Base-by-base conservation (phyloP, 2,888 invertebrate genomes). In the Phengaris arion region DNA sequence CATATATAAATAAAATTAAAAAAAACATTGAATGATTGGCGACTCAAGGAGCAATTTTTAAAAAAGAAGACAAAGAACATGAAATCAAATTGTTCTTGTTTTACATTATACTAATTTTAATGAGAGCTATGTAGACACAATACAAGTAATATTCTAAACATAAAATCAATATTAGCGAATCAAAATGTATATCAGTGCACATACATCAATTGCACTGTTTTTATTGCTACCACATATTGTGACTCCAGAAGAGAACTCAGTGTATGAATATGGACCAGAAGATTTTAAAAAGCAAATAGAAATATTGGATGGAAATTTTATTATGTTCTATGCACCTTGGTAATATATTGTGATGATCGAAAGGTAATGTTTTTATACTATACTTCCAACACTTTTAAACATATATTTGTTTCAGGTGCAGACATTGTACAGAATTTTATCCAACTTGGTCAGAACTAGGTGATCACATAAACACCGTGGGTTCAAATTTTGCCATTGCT, bases 251-350 rank as follows among this genome's bases (percentile, higher is more conserved):
- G 91, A 95, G 94, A 89, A 94, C 92, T 72, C 94, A 90, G 80
- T 94, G 85, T 90, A 89, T 77, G 89, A 92, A 80, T 95, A 96
- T 75, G 95, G 94, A 76, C 94, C 88, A 15, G 94, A 95, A 77
- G 95, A 94, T 83, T 96, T 96, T 83, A 94, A 94, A 64, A 89
- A 92, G 75, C 95, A 95, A 87, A 90, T 94, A 83, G 93, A 94
- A 79, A 94, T 95, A 84, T 95, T 90, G 88, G 91, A 95, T 84
- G 96, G 96, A 81, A 96, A 96, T 86, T 97, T 97, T 86, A 94
- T 97, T 2, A 96, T 96, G 95, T 97, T 96, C 87, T 97, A 95
- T 89, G 96, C 97, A 10, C 97, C 97, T 73, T 97, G 97, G 97
- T 97, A 90, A 59, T 15, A 35, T 35, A 64, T 8, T 59, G 52